A percentile compares a stretch with the other conserved stretches of the same genome.
These are phyloP conservation scores for Lepidurus couesii DNA, from an alignment of 1,140 invertebrate species.

Conservation along the genomic window DNA sequence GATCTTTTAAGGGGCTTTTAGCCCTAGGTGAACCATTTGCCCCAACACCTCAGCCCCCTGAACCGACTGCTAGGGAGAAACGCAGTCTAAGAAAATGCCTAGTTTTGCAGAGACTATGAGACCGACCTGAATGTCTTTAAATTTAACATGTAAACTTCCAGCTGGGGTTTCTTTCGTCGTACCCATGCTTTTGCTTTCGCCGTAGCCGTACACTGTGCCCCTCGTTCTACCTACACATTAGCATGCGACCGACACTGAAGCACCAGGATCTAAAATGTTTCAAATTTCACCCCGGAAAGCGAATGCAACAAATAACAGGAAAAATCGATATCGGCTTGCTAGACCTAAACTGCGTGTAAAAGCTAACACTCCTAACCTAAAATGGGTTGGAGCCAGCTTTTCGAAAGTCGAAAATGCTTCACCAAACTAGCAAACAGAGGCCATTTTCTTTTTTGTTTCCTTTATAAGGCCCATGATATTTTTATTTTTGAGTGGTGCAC, in stretches of 20 bases:
- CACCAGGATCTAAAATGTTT: too few species aligned
- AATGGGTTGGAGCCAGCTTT: too few species aligned
- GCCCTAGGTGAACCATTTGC: slow-evolving; percentile 2
- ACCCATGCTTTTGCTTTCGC: not conserved
- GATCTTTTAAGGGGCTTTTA: slow-evolving; percentile 7
- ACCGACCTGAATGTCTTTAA: not conserved
- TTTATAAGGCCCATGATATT: not conserved
- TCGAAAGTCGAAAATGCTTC: too few species aligned
- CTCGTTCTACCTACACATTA: not conserved
- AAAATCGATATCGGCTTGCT: too few species aligned
- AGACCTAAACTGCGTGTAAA: too few species aligned
- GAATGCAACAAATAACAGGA: not conserved
- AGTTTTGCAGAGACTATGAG: not conserved
- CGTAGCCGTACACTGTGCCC: not conserved
- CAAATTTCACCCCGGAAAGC: not conserved
- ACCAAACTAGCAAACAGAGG: too few species aligned
- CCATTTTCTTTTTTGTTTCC: not conserved
- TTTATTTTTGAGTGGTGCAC: not conserved
- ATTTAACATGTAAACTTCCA: not conserved
- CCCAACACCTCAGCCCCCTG: slow-evolving; percentile 13
- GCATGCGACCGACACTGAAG: not conserved
- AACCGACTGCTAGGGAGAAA: not conserved
- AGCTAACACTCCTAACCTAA: too few species aligned
- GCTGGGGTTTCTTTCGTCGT: not conserved
- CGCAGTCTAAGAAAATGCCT: not conserved